Evolutionary conservation across 2,797 vertebrate species (phyloP).

Genomic region (Mus caroli): DNA sequence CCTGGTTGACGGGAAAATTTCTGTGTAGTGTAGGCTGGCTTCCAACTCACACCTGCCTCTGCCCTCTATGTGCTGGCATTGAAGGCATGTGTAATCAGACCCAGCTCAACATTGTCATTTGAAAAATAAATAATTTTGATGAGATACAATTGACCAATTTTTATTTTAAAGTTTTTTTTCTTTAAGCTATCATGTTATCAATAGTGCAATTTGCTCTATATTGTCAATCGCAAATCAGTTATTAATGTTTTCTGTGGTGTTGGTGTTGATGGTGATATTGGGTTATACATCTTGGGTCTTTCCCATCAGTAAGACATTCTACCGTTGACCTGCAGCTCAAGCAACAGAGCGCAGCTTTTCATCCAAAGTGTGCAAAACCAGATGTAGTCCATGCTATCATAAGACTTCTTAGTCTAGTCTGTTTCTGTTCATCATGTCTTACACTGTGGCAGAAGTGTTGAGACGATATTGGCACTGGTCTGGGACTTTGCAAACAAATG

Average conservation of each 20-base stretch:
- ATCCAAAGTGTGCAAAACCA: not conserved
- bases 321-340: not conserved
- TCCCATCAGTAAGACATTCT: not conserved
- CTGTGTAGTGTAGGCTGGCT: not conserved
- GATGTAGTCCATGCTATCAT: not conserved
- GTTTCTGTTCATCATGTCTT: not conserved
- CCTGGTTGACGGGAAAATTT: not conserved
- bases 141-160: not conserved
- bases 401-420: not conserved
- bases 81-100: not conserved
- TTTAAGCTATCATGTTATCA: not conserved
- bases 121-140: constrained; percentile 21
- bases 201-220: not conserved
- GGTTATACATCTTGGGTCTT: not conserved
- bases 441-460: not conserved
- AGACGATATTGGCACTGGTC: not conserved
- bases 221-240: not conserved
- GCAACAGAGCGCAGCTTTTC: not conserved
- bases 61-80: not conserved
- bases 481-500: not conserved
- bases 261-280: not conserved
- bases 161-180: not conserved
- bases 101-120: not conserved
- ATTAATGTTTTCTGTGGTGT: not conserved
- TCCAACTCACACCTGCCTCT: not conserved